phyloP scores from a whole-genome alignment of 2,797 vertebrate genomes.

The Amblyraja radiata region DNA sequence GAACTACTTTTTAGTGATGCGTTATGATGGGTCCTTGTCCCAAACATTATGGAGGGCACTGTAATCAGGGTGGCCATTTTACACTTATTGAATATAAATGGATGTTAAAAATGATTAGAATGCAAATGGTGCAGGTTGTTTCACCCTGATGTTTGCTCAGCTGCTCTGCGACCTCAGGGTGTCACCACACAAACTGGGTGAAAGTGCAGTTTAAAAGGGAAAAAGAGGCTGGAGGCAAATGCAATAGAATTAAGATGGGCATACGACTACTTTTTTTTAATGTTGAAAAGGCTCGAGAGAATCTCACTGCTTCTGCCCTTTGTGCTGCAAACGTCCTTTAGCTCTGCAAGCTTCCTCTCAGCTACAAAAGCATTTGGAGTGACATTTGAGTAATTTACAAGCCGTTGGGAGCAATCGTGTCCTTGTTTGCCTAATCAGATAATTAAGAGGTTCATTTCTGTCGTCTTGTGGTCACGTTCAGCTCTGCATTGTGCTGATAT shows the following conservation, averaged over 20 bases:
- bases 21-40: too few species aligned
- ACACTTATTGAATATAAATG: conserved; percentile 10
- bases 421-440: neutral
- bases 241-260: neutral
- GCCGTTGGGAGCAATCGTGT: neutral
- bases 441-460: neutral
- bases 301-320: neutral
- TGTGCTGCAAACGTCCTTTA: neutral
- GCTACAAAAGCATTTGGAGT: neutral
- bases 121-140: neutral
- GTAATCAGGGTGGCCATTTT: neutral
- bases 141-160: neutral
- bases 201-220: neutral
- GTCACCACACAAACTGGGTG: neutral
- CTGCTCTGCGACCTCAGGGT: neutral
- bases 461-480: neutral
- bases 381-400: neutral
- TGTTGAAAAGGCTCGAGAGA: neutral
- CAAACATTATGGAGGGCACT: too few species aligned
- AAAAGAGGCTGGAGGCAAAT: neutral
- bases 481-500: neutral
- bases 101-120: neutral
- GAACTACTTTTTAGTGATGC: neutral
- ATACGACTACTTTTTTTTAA: neutral
- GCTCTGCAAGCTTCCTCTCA: conserved; percentile 9